Evolutionary conservation across 2,113 vertebrate species (phyloP).

Genomic region (Ceyx margarethae): DNA sequence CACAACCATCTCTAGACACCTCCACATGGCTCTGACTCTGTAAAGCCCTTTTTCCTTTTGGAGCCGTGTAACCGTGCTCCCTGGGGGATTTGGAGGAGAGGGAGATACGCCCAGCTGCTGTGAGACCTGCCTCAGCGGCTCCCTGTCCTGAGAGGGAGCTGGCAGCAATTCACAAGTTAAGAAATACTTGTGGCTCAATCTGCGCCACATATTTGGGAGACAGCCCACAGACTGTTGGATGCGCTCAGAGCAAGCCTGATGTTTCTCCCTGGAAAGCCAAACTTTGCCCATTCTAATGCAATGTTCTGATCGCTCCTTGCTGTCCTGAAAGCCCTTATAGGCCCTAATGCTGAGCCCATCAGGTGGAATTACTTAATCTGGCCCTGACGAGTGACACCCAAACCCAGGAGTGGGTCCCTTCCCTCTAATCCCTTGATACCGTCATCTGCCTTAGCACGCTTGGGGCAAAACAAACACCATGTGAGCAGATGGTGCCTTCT

Average conservation of each 20-base stretch:
- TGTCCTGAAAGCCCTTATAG: background rate
- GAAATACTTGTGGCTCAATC: background rate
- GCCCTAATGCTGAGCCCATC: background rate
- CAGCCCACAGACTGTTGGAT: rapidly evolving
- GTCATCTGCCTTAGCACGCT: background rate
- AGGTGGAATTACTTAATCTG: background rate
- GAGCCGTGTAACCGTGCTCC: rapidly evolving
- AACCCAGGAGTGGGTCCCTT: background rate
- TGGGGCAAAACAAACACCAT: background rate
- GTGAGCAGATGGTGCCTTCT: background rate
- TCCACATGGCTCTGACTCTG: rapidly evolving
- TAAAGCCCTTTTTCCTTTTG: rapidly evolving
- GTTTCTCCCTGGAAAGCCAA: background rate
- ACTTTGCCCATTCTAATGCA: background rate
- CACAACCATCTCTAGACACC: background rate
- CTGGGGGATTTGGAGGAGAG: background rate
- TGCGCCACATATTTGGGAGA: background rate
- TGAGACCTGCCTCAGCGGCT: background rate
- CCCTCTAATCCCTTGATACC: background rate
- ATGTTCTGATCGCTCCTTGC: background rate
- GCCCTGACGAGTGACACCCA: background rate
- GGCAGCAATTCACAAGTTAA: background rate
- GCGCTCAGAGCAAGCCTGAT: background rate
- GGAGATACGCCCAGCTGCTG: rapidly evolving
- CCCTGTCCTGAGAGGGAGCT: background rate